Percentiles rank a stretch among this genome's conserved stretches.
Conservation (phyloP, 2,888 invertebrate genomes). For the Aphelenchoides bicaudatus region DNA sequence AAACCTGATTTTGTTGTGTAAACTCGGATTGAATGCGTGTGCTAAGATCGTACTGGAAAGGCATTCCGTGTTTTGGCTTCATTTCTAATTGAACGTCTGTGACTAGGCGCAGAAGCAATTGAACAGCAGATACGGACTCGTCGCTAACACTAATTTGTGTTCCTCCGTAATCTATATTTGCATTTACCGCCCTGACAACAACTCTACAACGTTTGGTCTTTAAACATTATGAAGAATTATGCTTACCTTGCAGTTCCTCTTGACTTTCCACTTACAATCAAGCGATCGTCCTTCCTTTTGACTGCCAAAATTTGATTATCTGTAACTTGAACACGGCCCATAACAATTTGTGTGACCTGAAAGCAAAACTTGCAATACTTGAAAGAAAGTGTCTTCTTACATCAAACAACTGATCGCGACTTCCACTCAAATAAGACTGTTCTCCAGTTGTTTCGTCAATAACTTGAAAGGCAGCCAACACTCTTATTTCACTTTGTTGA, state of each 20-base stretch:
- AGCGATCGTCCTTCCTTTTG: constrained; percentile 32
- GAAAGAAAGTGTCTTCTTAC: too few species aligned
- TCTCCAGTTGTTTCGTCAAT: constrained; percentile 50
- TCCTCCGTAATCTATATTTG: constrained; percentile 36
- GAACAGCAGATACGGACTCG: constrained; percentile 29
- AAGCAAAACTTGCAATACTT: too few species aligned
- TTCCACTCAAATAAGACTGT: constrained; percentile 42
- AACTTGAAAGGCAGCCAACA: constrained; percentile 49
- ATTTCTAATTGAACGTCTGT: constrained; percentile 35
- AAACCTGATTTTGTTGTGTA: constrained; percentile 37
- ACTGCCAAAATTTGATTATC: constrained; percentile 31
- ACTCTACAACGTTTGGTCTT: constrained; percentile 21
- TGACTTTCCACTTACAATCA: constrained; percentile 37
- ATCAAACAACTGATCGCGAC: constrained; percentile 47
- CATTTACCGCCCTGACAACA: constrained; percentile 32
- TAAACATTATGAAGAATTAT: background rate
- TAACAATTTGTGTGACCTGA: constrained; percentile 40
- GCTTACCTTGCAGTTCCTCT: constrained; percentile 36
- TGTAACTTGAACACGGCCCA: constrained; percentile 28
- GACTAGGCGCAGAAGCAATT: constrained; percentile 30
- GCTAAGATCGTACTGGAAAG: constrained; percentile 29
- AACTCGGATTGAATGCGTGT: constrained; percentile 27
- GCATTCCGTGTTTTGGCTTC: constrained; percentile 16
- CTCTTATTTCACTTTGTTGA: constrained; percentile 49
- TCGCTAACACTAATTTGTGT: constrained; percentile 28